Percentiles rank a stretch among this genome's conserved stretches.
phyloP scores from a whole-genome alignment of 2,113 vertebrate species.

The Raphicerus campestris region DNA sequence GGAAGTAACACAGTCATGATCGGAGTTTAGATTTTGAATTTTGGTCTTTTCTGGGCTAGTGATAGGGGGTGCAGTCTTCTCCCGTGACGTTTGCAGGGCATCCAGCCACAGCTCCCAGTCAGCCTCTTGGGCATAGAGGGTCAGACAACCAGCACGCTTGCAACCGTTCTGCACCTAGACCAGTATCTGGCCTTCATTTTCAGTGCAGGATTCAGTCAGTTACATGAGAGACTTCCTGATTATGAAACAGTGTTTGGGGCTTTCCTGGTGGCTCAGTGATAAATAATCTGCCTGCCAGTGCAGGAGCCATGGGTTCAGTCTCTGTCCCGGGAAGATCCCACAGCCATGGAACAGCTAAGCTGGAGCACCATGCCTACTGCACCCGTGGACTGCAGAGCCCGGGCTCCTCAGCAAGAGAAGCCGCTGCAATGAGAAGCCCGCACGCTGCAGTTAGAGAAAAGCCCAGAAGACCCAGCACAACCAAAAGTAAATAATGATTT shows the following conservation, averaged over 20 bases:
- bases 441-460: background rate
- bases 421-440: background rate
- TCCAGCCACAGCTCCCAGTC: background rate
- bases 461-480: background rate
- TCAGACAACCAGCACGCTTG: rapidly evolving
- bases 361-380: background rate
- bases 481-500: background rate
- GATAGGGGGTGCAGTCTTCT: background rate
- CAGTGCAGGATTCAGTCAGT: background rate
- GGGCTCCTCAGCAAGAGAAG: background rate
- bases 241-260: background rate
- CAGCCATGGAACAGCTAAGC: background rate
- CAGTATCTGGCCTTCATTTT: background rate
- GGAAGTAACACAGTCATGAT: background rate
- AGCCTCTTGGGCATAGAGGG: background rate
- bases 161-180: background rate
- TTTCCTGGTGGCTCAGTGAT: background rate
- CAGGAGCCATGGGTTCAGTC: background rate
- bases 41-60: background rate
- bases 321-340: background rate
- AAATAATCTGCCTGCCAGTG: background rate
- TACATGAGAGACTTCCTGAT: background rate
- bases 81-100: background rate
- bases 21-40: background rate
- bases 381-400: background rate